Evolutionary conservation across 2,888 invertebrate genomes (phyloP), one percentile per base, ranked within the genome.

Genomic region (Trilocha varians): DNA sequence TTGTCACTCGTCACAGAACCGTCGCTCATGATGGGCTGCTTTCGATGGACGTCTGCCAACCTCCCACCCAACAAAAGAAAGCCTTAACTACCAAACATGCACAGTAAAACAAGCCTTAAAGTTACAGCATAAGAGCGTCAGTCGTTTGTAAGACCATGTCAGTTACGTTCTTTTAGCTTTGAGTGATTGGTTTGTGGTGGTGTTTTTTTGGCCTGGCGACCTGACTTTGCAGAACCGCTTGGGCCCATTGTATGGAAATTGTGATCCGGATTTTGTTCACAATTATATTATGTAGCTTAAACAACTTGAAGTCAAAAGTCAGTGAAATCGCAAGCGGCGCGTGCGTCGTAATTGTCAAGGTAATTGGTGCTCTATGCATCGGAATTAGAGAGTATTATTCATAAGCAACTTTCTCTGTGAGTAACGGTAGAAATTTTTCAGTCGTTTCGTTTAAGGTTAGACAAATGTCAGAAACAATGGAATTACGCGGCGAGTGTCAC

Each of bases 281-380:
- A 85, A 85, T 84, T 85, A 85, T 79, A 84, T 83, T 83, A 84
- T 80, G 83, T 80, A 80, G 83, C 80, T 78, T 74, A 76, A 75
- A 70, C 76, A 72, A 70, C 76, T 68, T 65, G 77, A 80, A 84
- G 83, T 82, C 83, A 85, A 84, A 83, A 82, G 84, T 83, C 83
- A 83, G 72, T 59, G 62, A 54, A 57, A 55, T 46, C 43, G 55
- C 53, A 57, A 61, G 63, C 62, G 59, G 49, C 48, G 60, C 59
- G 57, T 38, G 35, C 32, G 14, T 13, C 2, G 11, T 25, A 25
- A 25, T 9, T 25, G 25, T 11, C 11, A 4, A 11, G 5, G 11
- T 25, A 25, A 25, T 25, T 25, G 6, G 8, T 9, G 11, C 25
- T 25, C 25, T 25, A 25, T 9, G 8, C 2, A 25, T 11, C 2